Evolutionary conservation across 2,113 vertebrate species (phyloP).

Genomic region (Lipophrys pholis): DNA sequence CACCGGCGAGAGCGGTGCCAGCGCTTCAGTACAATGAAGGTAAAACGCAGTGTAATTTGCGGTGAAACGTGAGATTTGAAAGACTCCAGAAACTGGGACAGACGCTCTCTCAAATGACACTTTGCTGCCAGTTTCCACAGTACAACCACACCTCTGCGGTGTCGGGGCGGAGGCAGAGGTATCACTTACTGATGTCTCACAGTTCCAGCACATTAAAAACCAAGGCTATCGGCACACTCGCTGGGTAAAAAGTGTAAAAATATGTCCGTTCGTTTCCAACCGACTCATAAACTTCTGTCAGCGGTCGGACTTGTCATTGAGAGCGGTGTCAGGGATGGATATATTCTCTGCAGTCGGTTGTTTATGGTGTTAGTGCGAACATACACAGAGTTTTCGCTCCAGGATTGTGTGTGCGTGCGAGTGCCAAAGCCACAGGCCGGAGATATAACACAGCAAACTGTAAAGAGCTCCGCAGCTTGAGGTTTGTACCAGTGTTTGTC

Average conservation of each 20-base stretch:
- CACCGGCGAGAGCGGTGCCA: neutral
- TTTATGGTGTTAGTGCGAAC: neutral
- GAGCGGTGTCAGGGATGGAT: slow-evolving; percentile 1
- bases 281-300: slow-evolving; percentile 30
- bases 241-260: neutral
- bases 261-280: slow-evolving; percentile 1
- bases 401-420: neutral
- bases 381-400: slow-evolving; percentile 5
- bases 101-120: slow-evolving; percentile 4
- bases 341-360: slow-evolving; percentile 1
- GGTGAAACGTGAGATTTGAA: no score
- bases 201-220: slow-evolving; percentile 20
- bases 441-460: neutral
- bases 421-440: slow-evolving; percentile 1
- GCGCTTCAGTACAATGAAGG: no score
- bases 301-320: no score
- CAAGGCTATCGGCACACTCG: neutral
- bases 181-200: slow-evolving; percentile 14
- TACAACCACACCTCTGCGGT: slow-evolving; percentile 16
- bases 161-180: slow-evolving; percentile 7
- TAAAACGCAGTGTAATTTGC: no score
- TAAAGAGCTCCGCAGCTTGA: no score
- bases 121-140: slow-evolving; percentile 17
- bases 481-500: no score
- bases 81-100: neutral